A percentile compares a stretch with the other conserved stretches of the same genome.
Evolutionary conservation across 2,113 vertebrate species (phyloP).

Genomic region (Colius striatus): DNA sequence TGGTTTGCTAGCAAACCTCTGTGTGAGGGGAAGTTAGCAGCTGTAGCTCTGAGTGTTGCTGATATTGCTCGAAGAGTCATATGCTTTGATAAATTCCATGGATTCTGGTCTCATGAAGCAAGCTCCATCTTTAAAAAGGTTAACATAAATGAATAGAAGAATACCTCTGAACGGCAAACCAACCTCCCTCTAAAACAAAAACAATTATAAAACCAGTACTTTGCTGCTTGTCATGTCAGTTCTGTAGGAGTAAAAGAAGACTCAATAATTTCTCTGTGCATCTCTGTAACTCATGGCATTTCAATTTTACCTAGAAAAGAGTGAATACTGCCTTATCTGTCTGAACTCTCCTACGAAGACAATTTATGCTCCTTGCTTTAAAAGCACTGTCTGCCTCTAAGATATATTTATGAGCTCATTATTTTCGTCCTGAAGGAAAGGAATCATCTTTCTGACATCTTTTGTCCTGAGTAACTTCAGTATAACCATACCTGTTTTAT

Average conservation of each 20-base stretch:
- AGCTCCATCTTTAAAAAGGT: background rate
- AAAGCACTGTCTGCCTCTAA: conserved; percentile 47
- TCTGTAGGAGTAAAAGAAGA: background rate
- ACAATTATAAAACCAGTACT: background rate
- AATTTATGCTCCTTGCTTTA: conserved; percentile 42
- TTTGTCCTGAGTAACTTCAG: conserved; percentile 34
- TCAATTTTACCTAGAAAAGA: conserved; percentile 47
- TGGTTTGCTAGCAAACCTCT: background rate
- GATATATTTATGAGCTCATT: conserved; percentile 64
- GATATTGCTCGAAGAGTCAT: background rate
- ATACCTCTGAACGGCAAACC: background rate
- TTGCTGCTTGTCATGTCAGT: background rate
- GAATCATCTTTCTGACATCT: conserved; percentile 12
- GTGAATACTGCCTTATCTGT: conserved; percentile 29
- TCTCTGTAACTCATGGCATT: conserved; percentile 40
- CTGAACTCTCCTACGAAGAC: conserved; percentile 14
- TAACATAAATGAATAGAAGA: background rate
- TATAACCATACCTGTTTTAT: conserved; percentile 50
- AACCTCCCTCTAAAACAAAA: background rate
- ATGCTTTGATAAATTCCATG: background rate
- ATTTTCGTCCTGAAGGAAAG: conserved; percentile 52
- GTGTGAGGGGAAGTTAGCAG: background rate
- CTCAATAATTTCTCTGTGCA: conserved; percentile 37
- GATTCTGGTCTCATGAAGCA: background rate
- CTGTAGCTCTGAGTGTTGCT: background rate